Conservation (phyloP, 2,888 invertebrate genomes). For the Cetonia aurata region DNA sequence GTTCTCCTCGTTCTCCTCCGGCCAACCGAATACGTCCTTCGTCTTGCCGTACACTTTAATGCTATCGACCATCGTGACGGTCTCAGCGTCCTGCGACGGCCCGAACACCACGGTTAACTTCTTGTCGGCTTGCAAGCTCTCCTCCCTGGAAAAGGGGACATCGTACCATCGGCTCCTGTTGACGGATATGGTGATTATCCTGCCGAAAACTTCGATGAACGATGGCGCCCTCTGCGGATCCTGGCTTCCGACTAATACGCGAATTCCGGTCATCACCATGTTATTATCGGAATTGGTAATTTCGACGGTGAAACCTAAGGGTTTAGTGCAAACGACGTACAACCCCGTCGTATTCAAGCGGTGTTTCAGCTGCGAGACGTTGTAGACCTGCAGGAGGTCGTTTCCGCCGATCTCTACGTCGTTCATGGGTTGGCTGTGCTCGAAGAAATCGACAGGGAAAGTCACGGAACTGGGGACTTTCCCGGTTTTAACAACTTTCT, state of each 20-base stretch:
- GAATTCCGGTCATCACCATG: slow-evolving; percentile 82
- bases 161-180: slow-evolving; percentile 94
- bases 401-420: slow-evolving; percentile 97
- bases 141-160: slow-evolving; percentile 93
- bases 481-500: slow-evolving; percentile 71
- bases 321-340: slow-evolving; percentile 93
- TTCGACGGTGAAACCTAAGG: slow-evolving; percentile 90
- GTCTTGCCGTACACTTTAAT: slow-evolving; percentile 95
- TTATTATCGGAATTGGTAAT: slow-evolving; percentile 88
- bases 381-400: slow-evolving; percentile 94
- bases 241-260: slow-evolving; percentile 89
- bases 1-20: slow-evolving; percentile 90
- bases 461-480: slow-evolving; percentile 76
- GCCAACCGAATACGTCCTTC: slow-evolving; percentile 97
- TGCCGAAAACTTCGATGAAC: slow-evolving; percentile 81
- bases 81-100: slow-evolving; percentile 87
- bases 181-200: slow-evolving; percentile 79
- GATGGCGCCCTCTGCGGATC: slow-evolving; percentile 83
- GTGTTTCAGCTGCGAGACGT: slow-evolving; percentile 92
- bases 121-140: slow-evolving; percentile 92
- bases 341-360: slow-evolving; percentile 87
- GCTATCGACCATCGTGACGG: slow-evolving; percentile 93
- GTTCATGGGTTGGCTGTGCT: slow-evolving; percentile 91
- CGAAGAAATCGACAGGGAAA: slow-evolving; percentile 97
- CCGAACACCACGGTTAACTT: slow-evolving; percentile 87